phyloP scores from a whole-genome alignment of 2,888 invertebrate species.

The Entomobrya multifasciata region DNA sequence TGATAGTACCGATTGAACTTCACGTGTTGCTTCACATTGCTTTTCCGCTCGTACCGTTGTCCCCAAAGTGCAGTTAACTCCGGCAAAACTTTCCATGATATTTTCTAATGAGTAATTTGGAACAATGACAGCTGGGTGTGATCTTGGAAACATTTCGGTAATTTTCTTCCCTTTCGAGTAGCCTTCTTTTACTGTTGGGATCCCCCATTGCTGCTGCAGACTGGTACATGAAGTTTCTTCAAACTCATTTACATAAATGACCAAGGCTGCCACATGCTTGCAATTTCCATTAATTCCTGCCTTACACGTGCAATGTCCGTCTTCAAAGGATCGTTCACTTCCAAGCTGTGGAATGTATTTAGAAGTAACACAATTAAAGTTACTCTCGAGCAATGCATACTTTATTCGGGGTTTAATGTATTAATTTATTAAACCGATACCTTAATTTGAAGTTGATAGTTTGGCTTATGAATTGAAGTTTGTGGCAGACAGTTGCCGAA shows the following conservation, averaged over 20 bases:
- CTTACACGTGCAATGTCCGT: neutral
- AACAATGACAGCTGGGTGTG: no score
- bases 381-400: no score
- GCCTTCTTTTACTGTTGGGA: constrained; percentile 3
- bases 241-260: neutral
- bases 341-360: neutral
- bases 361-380: neutral
- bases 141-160: neutral
- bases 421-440: neutral
- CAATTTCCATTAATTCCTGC: constrained; percentile 2
- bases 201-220: neutral
- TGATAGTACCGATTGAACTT: no score
- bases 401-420: neutral
- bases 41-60: no score
- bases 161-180: neutral
- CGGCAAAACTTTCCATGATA: no score
- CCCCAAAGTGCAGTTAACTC: no score
- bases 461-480: constrained; percentile 5
- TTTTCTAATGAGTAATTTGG: no score
- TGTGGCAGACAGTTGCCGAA: constrained; percentile 3
- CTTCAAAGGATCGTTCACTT: neutral
- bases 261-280: neutral
- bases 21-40: no score
- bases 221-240: neutral
- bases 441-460: neutral